Evolutionary conservation across 2,113 vertebrate genomes (phyloP), one percentile per base, ranked within the genome.

Genomic region (Poeciliopsis occidentalis): DNA sequence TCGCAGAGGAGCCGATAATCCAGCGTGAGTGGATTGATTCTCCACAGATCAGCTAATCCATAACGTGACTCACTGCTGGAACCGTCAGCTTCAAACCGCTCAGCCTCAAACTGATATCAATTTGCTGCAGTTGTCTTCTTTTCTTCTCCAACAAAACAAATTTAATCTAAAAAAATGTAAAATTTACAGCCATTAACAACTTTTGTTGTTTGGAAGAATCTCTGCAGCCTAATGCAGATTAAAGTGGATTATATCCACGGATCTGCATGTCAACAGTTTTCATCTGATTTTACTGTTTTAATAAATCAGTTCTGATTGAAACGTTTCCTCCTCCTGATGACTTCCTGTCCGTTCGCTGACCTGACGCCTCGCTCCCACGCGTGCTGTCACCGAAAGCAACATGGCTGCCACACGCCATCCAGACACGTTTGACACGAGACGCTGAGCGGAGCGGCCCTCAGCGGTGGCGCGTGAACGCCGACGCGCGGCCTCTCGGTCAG

Each of bases 401-500:
- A 66, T 12, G 34, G 32, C 4, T 66, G 44, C 69, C 1, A 2
- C 71, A 24, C 69, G 3, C 51, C 2, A 5, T 6, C 31, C 1
- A 7, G 57, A 10, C 15, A 8, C 10, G 31, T 1, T 37, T 74
- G 67, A 77, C 64, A 62, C 64, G 34, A 64, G 3, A 10, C n/a
- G 44, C 69, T 68, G 62, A 69, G 1, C 32, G 13, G 65, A 11
- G 22, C 66, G 34, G 67, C 32, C 76, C n/a, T 76, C 60, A 34
- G 32, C 72, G 47, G 19, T 88, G 86, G 85, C 71, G 47, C 71
- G 75, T 62, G 4, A 74, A 75, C 85, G 67, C 81, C 41, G 12
- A 85, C 83, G 54, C 78, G 13, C 62, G 69, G 51, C 79, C 73
- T 86, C 60, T 64, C 67, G 70, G 73, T 79, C 82, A 70, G 79